phyloP scores from a whole-genome alignment of 2,888 invertebrate genomes.

The Alcis repandata region DNA sequence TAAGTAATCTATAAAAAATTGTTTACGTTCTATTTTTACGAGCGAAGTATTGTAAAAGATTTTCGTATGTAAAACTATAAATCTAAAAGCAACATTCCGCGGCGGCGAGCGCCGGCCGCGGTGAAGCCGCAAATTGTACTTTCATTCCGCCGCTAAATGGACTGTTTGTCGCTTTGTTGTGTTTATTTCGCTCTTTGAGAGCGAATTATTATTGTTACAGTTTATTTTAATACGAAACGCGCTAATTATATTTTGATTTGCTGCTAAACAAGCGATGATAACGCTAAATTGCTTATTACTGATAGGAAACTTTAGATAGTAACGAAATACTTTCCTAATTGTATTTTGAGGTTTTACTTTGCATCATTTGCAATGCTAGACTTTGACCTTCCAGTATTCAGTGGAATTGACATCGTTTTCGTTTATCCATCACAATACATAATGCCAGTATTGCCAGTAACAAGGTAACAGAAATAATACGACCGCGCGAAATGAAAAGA shows the following conservation, averaged over 20 bases:
- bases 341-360: too few relatives aligned
- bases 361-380: too few relatives aligned
- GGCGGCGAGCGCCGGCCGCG: constrained; percentile 54
- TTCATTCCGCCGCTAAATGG: constrained; percentile 69
- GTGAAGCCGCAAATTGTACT: constrained; percentile 70
- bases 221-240: constrained; percentile 20
- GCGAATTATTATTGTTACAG: constrained; percentile 22
- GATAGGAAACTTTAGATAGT: background rate
- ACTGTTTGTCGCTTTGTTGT: constrained; percentile 62
- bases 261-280: background rate
- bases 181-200: constrained; percentile 27
- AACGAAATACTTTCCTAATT: too few relatives aligned
- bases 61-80: constrained; percentile 29
- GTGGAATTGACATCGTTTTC: background rate
- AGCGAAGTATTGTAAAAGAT: constrained; percentile 4
- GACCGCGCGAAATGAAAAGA: too few relatives aligned
- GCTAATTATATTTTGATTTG: constrained; percentile 6
- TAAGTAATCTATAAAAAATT: background rate
- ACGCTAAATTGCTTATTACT: background rate
- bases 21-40: background rate
- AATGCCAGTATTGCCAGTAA: too few relatives aligned
- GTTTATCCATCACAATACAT: too few relatives aligned
- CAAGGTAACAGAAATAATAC: too few relatives aligned
- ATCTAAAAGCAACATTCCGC: constrained; percentile 30
- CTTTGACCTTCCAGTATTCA: too few relatives aligned